Evolutionary conservation across 2,113 vertebrate species (phyloP), one percentile per base, ranked within the genome.

Genomic region (Pachycephala philippinensis): DNA sequence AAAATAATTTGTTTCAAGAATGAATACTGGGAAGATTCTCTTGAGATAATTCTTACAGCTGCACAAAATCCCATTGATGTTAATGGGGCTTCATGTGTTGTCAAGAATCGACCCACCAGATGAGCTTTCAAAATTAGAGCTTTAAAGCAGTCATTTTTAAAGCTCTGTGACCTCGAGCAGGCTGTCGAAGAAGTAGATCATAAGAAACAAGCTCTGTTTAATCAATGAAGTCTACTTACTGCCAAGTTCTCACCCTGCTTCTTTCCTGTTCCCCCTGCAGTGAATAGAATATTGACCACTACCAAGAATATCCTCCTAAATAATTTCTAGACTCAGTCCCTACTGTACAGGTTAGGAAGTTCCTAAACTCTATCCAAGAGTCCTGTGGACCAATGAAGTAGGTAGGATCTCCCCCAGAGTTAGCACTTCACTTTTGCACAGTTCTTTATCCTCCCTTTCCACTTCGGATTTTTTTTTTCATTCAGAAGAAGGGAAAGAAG

Each of bases 1-100:
- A 93, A 90, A 96, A 61, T 66, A 37, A 87, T 88, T 78, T 57
- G 6, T 81, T 96, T 92, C 86, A 87, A 45, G 40, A 78, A 31
- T 60, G 30, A 89, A 59, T 90, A 44, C 10, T 37, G 60, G 26
- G 56, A 28, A 92, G 60, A 79, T 68, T 92, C 52, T 66, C 64
- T 76, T 68, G 56, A 61, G 61, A 54, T 13, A 10, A 11, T 44
- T 60, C 60, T 63, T 78, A 65, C 37, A 94, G 28, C 68, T 93
- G 56, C 44, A 42, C 44, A 81, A 77, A 84, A 84, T 56, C 68
- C 60, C 3, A 3, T 7, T 84, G 79, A 70, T 80, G 42, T 75
- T 75, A 76, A 71, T 45, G 35, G 18, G 24, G 30, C 18, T 92
- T 94, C 79, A n/a, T 66, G 18, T 63, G 56, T 68, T 95, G 71